phyloP scores from a whole-genome alignment of 2,888 invertebrate genomes.

The Parascotia fuliginaria region DNA sequence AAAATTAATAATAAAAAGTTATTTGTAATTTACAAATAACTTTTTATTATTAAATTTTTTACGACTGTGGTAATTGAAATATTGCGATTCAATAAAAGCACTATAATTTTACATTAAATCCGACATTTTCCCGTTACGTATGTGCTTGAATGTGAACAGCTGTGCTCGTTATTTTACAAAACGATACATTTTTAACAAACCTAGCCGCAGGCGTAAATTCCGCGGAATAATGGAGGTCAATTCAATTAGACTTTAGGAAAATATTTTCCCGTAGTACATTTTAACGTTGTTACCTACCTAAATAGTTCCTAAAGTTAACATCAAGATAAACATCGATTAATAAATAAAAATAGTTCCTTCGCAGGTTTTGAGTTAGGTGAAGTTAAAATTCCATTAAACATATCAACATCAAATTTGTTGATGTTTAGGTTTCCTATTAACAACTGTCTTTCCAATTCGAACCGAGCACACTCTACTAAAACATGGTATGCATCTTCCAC shows the following conservation, averaged over 20 bases:
- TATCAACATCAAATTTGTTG: no score
- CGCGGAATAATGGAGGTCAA: conserved; percentile 48
- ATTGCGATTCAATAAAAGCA: conserved; percentile 53
- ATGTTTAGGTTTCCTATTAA: no score
- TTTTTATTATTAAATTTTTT: conserved; percentile 27
- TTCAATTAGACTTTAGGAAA: conserved; percentile 34
- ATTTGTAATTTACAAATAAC: conserved; percentile 13
- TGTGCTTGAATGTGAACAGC: conserved; percentile 47
- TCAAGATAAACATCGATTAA: no score
- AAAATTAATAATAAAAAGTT: conserved; percentile 17
- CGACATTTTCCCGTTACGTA: conserved; percentile 45
- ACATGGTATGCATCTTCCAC: no score
- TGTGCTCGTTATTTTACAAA: conserved; percentile 56
- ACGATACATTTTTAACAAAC: conserved; percentile 57
- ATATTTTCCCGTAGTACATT: conserved; percentile 20
- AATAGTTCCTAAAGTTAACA: no score
- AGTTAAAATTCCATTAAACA: no score
- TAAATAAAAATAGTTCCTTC: no score
- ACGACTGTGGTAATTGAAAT: conserved; percentile 50
- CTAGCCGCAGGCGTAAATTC: conserved; percentile 37
- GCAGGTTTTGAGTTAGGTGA: no score
- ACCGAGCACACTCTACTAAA: no score
- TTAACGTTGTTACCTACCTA: no score
- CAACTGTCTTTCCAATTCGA: no score
- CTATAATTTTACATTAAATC: conserved; percentile 53